Evolutionary conservation across 2,113 vertebrate species (phyloP).

Genomic region (Meles meles): DNA sequence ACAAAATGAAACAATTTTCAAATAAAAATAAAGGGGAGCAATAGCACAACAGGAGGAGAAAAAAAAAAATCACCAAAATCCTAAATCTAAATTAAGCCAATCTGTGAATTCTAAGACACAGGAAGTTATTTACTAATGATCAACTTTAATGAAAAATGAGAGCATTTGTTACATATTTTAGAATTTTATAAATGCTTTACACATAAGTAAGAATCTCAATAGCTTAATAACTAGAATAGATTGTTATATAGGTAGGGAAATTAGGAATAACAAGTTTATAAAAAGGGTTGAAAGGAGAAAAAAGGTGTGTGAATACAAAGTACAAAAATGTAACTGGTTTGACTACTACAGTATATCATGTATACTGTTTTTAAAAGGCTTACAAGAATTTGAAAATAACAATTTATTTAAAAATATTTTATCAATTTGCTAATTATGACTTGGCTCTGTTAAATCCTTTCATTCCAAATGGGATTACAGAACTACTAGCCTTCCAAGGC

Average conservation of each 20-base stretch:
- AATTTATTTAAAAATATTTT: slow-evolving; percentile 26
- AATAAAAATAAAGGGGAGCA: not conserved
- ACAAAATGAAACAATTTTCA: slow-evolving; percentile 34
- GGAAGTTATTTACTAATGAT: not conserved
- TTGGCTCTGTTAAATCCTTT: slow-evolving; percentile 22
- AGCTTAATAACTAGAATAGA: not conserved
- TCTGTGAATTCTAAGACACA: not conserved
- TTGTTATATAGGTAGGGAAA: not conserved
- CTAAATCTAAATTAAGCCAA: not conserved
- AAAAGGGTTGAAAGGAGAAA: not conserved
- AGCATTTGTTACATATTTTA: not conserved
- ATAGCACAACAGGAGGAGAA: not conserved
- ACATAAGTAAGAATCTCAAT: slow-evolving; percentile 8
- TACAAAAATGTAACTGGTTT: not conserved
- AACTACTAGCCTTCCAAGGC: not conserved
- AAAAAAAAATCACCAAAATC: not conserved
- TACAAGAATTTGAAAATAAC: not conserved
- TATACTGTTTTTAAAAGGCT: not conserved
- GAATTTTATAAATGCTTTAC: not conserved
- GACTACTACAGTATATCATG: not conserved
- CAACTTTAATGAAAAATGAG: slow-evolving; percentile 29
- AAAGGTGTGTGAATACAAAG: not conserved
- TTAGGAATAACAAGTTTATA: slow-evolving; percentile 6
- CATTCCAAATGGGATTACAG: not conserved
- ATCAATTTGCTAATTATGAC: not conserved